Percentiles rank a stretch among this genome's conserved stretches.
Evolutionary conservation across 2,888 invertebrate species (phyloP).

Genomic region (Physocephala rufipes): DNA sequence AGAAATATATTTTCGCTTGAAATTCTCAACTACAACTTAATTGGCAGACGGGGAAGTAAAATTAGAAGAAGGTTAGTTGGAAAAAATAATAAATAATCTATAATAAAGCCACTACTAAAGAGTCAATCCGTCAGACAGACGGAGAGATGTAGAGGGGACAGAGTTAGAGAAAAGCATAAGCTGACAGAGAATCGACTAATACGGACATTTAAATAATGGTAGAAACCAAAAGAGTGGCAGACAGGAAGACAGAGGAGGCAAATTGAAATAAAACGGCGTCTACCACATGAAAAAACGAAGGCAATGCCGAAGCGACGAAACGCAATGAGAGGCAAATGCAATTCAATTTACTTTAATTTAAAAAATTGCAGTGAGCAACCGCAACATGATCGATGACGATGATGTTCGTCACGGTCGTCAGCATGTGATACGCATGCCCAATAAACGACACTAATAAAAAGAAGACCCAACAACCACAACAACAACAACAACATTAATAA

Average conservation of each 20-base stretch:
- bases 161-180: not conserved
- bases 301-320: constrained; percentile 22
- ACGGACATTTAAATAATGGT: not conserved
- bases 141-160: not conserved
- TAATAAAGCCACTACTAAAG: no score
- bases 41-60: not conserved
- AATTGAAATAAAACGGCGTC: not conserved
- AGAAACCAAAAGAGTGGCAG: not conserved
- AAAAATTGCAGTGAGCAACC: constrained; percentile 48
- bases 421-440: constrained; percentile 33
- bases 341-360: constrained; percentile 63
- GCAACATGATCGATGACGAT: constrained; percentile 40
- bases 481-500: not conserved
- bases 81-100: no score
- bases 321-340: constrained; percentile 63
- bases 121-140: not conserved
- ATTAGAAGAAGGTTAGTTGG: not conserved
- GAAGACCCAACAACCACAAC: constrained; percentile 1
- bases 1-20: no score
- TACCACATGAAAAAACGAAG: no score
- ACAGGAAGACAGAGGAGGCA: not conserved
- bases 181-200: not conserved
- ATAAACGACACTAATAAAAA: constrained; percentile 31
- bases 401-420: constrained; percentile 12
- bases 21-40: constrained; percentile 16